Percentiles rank a stretch among this genome's conserved stretches.
Conservation (phyloP, 2,888 invertebrate genomes). For the Pteria penguin region DNA sequence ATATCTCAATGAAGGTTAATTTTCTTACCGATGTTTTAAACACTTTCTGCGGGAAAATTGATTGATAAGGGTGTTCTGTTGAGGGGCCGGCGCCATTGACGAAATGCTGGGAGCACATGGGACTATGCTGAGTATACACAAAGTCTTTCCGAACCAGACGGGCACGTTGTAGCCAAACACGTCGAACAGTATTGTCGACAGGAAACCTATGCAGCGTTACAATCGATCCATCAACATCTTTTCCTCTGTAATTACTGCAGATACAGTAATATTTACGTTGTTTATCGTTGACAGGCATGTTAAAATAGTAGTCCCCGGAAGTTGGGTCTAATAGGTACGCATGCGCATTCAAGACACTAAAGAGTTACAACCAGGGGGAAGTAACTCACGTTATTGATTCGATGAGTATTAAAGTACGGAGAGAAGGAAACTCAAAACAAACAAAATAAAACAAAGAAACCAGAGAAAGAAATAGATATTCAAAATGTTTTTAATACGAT, state of each 20-base stretch:
- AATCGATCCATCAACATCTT: not conserved
- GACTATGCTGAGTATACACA: not conserved
- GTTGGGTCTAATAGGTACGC: not conserved
- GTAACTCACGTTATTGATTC: not conserved
- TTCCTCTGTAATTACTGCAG: constrained; percentile 17
- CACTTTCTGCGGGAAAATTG: not conserved
- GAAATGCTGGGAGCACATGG: not conserved
- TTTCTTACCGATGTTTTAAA: not conserved
- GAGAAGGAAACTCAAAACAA: no score
- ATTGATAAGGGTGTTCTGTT: not conserved
- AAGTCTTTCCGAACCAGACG: not conserved
- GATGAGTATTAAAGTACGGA: no score
- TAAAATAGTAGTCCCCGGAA: not conserved
- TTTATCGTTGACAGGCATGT: not conserved
- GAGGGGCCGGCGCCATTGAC: not conserved
- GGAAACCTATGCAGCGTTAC: constrained; percentile 23
- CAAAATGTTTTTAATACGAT: no score
- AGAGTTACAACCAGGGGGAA: not conserved
- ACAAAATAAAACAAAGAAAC: no score
- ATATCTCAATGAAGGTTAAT: no score
- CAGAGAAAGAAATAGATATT: no score
- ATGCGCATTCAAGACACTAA: not conserved
- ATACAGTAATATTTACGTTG: constrained; percentile 12
- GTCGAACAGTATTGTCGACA: not conserved
- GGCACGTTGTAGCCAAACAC: not conserved